phyloP scores from a whole-genome alignment of 2,797 vertebrate species.

The Pipistrellus pipistrellus region DNA sequence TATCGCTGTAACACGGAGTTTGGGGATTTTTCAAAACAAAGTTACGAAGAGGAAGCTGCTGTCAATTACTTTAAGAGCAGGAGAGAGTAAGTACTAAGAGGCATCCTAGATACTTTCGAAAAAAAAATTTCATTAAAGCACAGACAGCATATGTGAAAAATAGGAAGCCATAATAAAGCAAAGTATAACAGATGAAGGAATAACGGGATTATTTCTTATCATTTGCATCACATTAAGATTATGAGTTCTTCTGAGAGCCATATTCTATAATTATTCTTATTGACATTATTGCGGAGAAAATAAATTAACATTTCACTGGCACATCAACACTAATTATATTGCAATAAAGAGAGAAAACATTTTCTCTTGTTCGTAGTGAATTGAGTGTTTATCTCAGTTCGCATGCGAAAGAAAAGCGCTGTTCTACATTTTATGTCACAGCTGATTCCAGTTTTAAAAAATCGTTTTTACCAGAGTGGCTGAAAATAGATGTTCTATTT shows the following conservation, averaged over 20 bases:
- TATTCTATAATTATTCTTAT: conserved; percentile 17
- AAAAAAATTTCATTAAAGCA: neutral
- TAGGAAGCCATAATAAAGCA: neutral
- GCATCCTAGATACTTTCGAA: neutral
- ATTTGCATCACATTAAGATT: neutral
- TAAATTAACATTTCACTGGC: neutral
- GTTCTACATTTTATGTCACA: neutral
- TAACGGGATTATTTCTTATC: neutral
- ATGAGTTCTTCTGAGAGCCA: neutral
- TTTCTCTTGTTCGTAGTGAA: neutral
- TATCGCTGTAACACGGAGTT: neutral
- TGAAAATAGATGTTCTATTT: conserved; percentile 9
- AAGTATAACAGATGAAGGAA: neutral
- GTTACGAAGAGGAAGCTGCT: neutral
- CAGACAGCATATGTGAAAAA: neutral
- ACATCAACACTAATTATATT: conserved; percentile 18
- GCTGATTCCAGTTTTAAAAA: neutral
- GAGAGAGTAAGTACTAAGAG: neutral
- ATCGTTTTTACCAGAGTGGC: neutral
- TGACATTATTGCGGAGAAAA: conserved; percentile 56
- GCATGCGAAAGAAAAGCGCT: neutral
- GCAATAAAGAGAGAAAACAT: neutral
- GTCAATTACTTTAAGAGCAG: neutral
- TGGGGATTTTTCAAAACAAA: neutral
- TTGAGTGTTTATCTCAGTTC: neutral